Evolutionary conservation across 2,797 vertebrate genomes (phyloP).

Genomic region (Anguilla anguilla): DNA sequence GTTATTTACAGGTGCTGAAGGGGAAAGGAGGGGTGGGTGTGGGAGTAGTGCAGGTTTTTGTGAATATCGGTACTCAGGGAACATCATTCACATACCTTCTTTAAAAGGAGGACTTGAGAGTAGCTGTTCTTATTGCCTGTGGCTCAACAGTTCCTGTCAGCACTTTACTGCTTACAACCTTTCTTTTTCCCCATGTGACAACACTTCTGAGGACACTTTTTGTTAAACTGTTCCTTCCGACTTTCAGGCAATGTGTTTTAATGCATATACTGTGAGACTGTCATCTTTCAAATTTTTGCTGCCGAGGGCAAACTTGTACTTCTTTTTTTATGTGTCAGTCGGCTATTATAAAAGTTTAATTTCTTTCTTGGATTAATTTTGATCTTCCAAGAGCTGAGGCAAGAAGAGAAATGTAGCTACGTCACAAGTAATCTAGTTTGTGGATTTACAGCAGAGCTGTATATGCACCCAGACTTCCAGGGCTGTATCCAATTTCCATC

Average conservation of each 20-base stretch:
- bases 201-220: conserved; percentile 20
- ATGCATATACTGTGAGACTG: conserved; percentile 49
- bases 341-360: conserved; percentile 64
- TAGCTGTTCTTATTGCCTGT: conserved; percentile 15
- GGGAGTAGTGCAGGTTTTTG: conserved; percentile 4
- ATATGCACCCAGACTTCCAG: conserved; percentile 51
- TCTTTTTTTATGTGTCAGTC: conserved; percentile 51
- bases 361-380: conserved; percentile 66
- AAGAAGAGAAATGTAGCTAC: conserved; percentile 63
- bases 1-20: background rate
- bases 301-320: conserved; percentile 60
- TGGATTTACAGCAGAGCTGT: conserved; percentile 57
- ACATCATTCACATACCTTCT: background rate
- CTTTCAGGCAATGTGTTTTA: conserved; percentile 54
- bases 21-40: background rate
- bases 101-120: background rate
- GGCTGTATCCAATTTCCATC: conserved; percentile 50
- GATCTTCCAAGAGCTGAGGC: conserved; percentile 49
- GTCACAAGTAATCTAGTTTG: conserved; percentile 69
- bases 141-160: conserved; percentile 48
- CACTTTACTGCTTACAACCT: conserved; percentile 42
- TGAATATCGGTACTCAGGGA: background rate
- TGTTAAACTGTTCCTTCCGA: conserved; percentile 31
- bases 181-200: conserved; percentile 41
- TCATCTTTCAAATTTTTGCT: conserved; percentile 64